phyloP scores from a whole-genome alignment of 2,797 vertebrate genomes.

The Acanthis flammea region DNA sequence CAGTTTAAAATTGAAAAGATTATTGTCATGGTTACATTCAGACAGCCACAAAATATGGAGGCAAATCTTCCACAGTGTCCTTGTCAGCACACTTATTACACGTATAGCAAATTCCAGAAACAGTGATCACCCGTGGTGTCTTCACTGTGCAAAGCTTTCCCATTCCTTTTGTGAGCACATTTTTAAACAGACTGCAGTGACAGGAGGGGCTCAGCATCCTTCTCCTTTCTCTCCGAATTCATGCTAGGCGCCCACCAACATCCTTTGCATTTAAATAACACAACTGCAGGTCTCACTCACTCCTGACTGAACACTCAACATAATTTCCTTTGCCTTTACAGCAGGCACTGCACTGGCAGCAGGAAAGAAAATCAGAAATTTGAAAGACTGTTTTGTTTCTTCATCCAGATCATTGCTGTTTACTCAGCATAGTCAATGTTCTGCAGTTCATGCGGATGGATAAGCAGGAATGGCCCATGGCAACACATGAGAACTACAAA shows the following conservation, averaged over 20 bases:
- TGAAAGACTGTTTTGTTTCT: constrained; percentile 43
- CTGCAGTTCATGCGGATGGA: constrained; percentile 10
- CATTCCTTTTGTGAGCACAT: neutral
- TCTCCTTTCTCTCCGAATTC: constrained; percentile 61
- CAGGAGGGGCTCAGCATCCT: constrained; percentile 70
- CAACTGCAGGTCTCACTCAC: constrained; percentile 18
- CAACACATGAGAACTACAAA: neutral
- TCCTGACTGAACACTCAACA: constrained; percentile 18
- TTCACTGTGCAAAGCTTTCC: neutral
- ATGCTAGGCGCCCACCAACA: neutral
- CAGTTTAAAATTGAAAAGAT: neutral
- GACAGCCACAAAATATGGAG: neutral
- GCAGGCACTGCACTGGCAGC: neutral
- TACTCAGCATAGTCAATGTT: neutral
- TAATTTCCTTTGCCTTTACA: constrained; percentile 58
- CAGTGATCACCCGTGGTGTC: neutral
- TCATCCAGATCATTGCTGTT: constrained; percentile 15
- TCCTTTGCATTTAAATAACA: constrained; percentile 52
- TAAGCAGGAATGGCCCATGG: constrained; percentile 25
- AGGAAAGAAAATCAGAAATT: constrained; percentile 30
- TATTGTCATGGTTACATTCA: constrained; percentile 3
- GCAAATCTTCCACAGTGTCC: neutral
- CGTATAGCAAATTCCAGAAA: constrained; percentile 1
- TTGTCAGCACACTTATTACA: neutral
- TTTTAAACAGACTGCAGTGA: constrained; percentile 73